These are phyloP conservation scores for Dicentrarchus labrax DNA, from an alignment of 2,113 vertebrate genomes.

Conservation along the genomic window DNA sequence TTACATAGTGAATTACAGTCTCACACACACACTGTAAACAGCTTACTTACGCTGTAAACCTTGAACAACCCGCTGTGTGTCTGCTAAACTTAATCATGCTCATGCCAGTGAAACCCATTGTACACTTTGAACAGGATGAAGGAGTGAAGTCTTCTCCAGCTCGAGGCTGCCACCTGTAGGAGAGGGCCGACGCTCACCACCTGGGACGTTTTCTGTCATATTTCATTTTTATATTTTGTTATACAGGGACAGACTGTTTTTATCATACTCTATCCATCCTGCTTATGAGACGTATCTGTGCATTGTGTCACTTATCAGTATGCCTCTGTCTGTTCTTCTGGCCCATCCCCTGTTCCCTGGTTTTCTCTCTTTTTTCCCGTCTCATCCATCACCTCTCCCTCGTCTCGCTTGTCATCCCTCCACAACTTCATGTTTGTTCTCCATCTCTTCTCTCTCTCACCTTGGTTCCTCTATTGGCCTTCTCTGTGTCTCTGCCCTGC, in stretches of 20 bases:
- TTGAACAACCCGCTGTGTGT: not conserved
- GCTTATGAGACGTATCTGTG: conserved; percentile 11
- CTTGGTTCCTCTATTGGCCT: not conserved
- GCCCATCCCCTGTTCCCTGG: not conserved
- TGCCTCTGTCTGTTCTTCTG: conserved; percentile 5
- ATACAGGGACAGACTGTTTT: not conserved
- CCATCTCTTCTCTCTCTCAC: not conserved
- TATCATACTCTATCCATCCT: conserved; percentile 41
- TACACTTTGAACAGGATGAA: not conserved
- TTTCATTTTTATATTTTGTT: conserved; percentile 41
- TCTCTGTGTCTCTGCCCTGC: not conserved
- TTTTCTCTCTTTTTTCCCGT: not conserved
- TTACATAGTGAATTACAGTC: no score
- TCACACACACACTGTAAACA: not conserved
- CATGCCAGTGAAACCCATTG: not conserved
- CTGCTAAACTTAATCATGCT: no score
- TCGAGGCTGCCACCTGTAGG: conserved; percentile 51
- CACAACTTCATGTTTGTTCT: not conserved
- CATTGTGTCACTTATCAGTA: conserved; percentile 32
- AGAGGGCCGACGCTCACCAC: not conserved
- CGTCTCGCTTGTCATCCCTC: not conserved
- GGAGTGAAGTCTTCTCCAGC: not conserved
- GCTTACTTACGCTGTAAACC: not conserved
- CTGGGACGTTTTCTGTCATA: conserved; percentile 9
- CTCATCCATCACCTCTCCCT: conserved; percentile 23